phyloP scores from a whole-genome alignment of 2,797 vertebrate species.

The Neopelma chrysocephalum region DNA sequence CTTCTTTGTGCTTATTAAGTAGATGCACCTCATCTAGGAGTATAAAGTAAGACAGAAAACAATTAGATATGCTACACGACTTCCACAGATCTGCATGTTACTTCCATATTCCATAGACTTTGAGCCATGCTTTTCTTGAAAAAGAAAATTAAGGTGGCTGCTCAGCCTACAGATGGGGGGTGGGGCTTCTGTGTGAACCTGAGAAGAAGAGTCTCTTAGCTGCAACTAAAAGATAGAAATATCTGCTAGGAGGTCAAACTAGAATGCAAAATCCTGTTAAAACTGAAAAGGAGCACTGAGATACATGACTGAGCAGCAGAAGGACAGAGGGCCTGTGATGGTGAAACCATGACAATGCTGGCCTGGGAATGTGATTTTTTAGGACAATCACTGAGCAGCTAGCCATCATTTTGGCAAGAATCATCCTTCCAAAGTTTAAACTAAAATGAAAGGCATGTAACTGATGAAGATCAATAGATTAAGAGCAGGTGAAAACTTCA shows the following conservation, averaged over 20 bases:
- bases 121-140: background rate
- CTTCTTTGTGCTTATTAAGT: background rate
- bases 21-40: background rate
- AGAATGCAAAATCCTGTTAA: background rate
- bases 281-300: background rate
- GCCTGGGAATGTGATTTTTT: background rate
- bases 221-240: background rate
- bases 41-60: background rate
- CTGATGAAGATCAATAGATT: background rate
- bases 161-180: background rate
- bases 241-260: background rate
- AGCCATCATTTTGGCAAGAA: background rate
- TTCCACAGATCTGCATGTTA: background rate
- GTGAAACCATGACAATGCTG: background rate
- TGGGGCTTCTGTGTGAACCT: background rate
- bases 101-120: background rate
- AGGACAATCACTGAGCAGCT: background rate
- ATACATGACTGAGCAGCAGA: background rate
- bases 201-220: background rate
- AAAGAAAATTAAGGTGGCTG: background rate
- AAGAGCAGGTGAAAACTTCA: background rate
- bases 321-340: background rate
- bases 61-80: background rate
- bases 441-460: background rate
- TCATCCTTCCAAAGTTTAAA: background rate